Base-by-base conservation (phyloP, 2,888 invertebrate species). In the Drosophila nr. medialis region DNA sequence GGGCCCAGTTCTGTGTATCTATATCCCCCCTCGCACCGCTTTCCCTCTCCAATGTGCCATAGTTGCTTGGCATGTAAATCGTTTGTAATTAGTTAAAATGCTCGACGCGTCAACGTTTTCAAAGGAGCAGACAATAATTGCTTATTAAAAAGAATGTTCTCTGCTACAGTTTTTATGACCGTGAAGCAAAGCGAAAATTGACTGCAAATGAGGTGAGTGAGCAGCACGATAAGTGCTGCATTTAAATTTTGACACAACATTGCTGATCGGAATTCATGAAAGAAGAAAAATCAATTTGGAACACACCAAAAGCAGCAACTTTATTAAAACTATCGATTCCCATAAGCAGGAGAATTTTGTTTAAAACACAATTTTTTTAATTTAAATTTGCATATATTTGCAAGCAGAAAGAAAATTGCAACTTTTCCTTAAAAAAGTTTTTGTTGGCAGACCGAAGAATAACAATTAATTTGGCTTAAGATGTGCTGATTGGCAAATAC, bases 31-130 rank as follows among this genome's bases (percentile, higher is more conserved):
- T 55, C 5, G 32, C 32, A 13, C n/a, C 48, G 27, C 36, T 15
- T n/a, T 13, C 40, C 38, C 29, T 21, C 15, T 21, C 0, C 29
- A 2, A 53, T 60, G 34, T 49, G 51, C 51, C 49, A 55, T 58
- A 66, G 62, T 79, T 86, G 83, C 75, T 45, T 77, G 81, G 87
- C 86, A 87, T 87, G 86, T 89, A 89, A 87, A 87, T 87, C 88
- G 86, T 64, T 85, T 87, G 85, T 89, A 87, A 87, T 89, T 87
- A 87, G 86, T 89, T 87, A 85, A 85, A 81, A 86, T 86, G 55
- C 85, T 73, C 75, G 64, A 67, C 81, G 86, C 86, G 88, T 86
- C 68, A 71, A 54, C 67, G 51, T 62, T 71, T n/a, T 15, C 80
- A 83, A 83, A 88, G 88, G 81, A 85, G 75, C 88, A 86, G 71